phyloP scores from a whole-genome alignment of 2,888 invertebrate species.

The Abrostola triplasia region DNA sequence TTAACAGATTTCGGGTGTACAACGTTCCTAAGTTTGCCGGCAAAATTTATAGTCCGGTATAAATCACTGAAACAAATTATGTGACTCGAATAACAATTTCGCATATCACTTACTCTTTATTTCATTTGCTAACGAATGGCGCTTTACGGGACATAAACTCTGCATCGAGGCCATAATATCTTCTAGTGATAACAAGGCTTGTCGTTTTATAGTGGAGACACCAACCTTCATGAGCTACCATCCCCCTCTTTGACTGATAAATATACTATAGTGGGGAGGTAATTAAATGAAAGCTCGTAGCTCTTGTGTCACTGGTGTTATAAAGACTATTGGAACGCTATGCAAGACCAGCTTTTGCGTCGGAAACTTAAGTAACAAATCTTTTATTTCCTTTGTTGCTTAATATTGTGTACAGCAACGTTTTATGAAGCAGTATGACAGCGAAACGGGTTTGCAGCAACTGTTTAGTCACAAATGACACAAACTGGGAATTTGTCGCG shows the following conservation, averaged over 20 bases:
- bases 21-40: conserved; percentile 24
- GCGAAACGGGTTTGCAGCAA: too few species aligned
- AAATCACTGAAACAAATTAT: conserved; percentile 58
- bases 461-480: too few species aligned
- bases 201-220: conserved; percentile 57
- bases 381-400: conserved; percentile 65
- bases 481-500: too few species aligned
- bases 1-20: conserved; percentile 23
- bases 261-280: conserved; percentile 44
- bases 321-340: conserved; percentile 55
- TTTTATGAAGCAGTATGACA: conserved; percentile 40
- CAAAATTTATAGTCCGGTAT: conserved; percentile 53
- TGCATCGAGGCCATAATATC: conserved; percentile 59
- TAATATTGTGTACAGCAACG: conserved; percentile 61
- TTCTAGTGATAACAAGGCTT: conserved; percentile 70
- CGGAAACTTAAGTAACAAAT: conserved; percentile 64
- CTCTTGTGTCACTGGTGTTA: conserved; percentile 51
- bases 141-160: conserved; percentile 72
- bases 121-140: conserved; percentile 67
- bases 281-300: conserved; percentile 47
- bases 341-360: conserved; percentile 61
- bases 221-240: conserved; percentile 56
- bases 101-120: conserved; percentile 59
- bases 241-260: conserved; percentile 24
- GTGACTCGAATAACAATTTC: conserved; percentile 50